phyloP scores from a whole-genome alignment of 2,113 vertebrate species.

The Mustelus asterias region DNA sequence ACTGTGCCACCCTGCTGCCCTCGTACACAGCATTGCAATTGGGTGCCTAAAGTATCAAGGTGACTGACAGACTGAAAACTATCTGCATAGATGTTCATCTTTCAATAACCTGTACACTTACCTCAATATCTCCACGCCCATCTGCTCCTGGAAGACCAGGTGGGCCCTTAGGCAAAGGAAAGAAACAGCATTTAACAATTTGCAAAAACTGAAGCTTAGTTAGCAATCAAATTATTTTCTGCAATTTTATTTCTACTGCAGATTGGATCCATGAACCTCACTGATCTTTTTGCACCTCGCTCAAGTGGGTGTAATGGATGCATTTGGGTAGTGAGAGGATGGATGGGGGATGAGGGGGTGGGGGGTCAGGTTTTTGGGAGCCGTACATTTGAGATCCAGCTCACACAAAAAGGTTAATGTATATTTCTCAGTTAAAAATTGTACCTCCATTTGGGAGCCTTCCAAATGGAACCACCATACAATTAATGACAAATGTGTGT shows the following conservation, averaged over 20 bases:
- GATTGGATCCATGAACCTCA: background rate
- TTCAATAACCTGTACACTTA: slow-evolving; percentile 37
- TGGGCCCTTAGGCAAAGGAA: slow-evolving; percentile 55
- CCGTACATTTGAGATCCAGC: background rate
- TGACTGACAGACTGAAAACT: background rate
- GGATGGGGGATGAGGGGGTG: background rate
- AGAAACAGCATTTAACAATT: background rate
- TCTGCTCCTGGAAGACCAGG: slow-evolving; percentile 55
- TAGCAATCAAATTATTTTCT: background rate
- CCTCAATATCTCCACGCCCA: slow-evolving; percentile 64
- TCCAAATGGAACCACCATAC: background rate
- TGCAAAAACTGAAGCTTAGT: background rate
- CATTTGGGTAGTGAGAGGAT: too few species aligned
- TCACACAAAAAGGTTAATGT: background rate
- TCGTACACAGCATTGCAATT: too few species aligned
- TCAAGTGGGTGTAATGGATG: background rate
- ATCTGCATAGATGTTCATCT: background rate
- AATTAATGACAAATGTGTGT: background rate
- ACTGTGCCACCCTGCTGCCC: too few species aligned
- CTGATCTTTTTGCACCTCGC: background rate
- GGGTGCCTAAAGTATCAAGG: background rate
- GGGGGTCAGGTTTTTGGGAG: background rate
- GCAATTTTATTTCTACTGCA: background rate
- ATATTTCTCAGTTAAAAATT: background rate
- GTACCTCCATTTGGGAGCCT: background rate